phyloP scores from a whole-genome alignment of 1,140 invertebrate species.

The Panagrolaimus sp. region DNA sequence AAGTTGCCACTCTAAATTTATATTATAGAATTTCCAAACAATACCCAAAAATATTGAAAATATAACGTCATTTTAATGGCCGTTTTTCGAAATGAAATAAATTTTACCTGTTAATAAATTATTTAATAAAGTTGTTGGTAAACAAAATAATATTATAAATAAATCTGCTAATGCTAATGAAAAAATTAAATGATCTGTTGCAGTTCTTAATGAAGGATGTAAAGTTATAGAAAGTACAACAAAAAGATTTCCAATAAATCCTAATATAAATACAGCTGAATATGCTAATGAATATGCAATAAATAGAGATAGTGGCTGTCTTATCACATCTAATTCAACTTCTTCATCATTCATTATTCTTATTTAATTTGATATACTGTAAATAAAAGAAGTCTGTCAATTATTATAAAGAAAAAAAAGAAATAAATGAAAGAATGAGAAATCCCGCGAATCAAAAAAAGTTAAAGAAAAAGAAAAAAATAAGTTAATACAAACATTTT shows the following conservation, averaged over 20 bases:
- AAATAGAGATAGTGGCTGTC: constrained; percentile 32
- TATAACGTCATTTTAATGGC: too few relatives aligned
- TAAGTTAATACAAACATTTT: not conserved
- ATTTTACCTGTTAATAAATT: constrained; percentile 71
- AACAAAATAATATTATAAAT: constrained; percentile 77
- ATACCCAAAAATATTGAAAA: too few relatives aligned
- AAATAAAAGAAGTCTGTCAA: too few relatives aligned
- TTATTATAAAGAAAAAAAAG: too few relatives aligned
- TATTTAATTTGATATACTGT: too few relatives aligned
- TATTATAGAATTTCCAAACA: too few relatives aligned
- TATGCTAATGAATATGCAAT: constrained; percentile 47
- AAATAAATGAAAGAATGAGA: too few relatives aligned
- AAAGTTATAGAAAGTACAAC: constrained; percentile 79
- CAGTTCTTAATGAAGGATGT: constrained; percentile 77
- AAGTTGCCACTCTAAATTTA: constrained; percentile 56
- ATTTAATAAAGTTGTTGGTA: constrained; percentile 78
- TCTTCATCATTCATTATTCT: constrained; percentile 8
- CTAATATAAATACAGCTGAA: constrained; percentile 68
- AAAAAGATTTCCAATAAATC: constrained; percentile 75
- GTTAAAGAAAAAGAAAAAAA: too few relatives aligned
- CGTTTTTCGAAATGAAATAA: not conserved
- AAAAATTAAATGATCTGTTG: constrained; percentile 88
- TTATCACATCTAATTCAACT: constrained; percentile 29
- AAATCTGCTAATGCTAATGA: constrained; percentile 84
- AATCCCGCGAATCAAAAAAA: too few relatives aligned